Conservation (phyloP, 2,888 invertebrate species). For the Xylota sylvarum region DNA sequence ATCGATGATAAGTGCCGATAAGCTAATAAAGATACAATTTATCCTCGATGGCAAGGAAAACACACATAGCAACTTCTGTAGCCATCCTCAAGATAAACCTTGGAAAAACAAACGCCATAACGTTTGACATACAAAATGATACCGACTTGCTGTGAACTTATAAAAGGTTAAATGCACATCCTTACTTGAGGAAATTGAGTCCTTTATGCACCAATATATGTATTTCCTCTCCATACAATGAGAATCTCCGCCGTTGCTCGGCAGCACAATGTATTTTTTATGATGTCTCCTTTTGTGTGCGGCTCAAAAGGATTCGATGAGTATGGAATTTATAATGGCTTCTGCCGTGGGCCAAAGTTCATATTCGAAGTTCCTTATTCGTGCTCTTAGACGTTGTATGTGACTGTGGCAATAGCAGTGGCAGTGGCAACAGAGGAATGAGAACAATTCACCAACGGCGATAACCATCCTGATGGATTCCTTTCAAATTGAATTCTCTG, state of each 20-base stretch:
- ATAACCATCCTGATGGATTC: slow-evolving; percentile 53
- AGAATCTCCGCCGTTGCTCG: slow-evolving; percentile 8
- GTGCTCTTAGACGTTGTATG: slow-evolving; percentile 33
- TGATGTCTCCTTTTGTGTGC: slow-evolving; percentile 61
- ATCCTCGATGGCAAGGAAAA: slow-evolving; percentile 5
- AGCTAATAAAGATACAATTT: slow-evolving; percentile 36
- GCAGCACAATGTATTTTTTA: slow-evolving; percentile 56
- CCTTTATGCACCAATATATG: slow-evolving; percentile 59
- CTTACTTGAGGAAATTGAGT: slow-evolving; percentile 43
- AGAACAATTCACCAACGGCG: slow-evolving; percentile 49
- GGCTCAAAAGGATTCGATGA: slow-evolving; percentile 72
- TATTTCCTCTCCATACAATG: slow-evolving; percentile 21
- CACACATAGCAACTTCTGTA: not conserved
- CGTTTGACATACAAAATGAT: slow-evolving; percentile 15
- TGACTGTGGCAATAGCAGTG: too few relatives aligned
- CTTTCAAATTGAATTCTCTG: slow-evolving; percentile 65
- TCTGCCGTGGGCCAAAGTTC: slow-evolving; percentile 55
- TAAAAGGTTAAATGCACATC: slow-evolving; percentile 52
- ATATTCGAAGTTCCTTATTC: slow-evolving; percentile 49
- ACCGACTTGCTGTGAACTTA: slow-evolving; percentile 20
- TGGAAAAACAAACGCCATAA: not conserved
- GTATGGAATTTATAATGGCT: slow-evolving; percentile 66
- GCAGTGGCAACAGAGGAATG: slow-evolving; percentile 47
- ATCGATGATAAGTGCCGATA: slow-evolving; percentile 19
- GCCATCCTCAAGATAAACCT: slow-evolving; percentile 7